Percentiles rank a stretch among this genome's conserved stretches.
These are phyloP conservation scores for Axea sp. DNA, from an alignment of 2,888 invertebrate species.

Conservation along the genomic window DNA sequence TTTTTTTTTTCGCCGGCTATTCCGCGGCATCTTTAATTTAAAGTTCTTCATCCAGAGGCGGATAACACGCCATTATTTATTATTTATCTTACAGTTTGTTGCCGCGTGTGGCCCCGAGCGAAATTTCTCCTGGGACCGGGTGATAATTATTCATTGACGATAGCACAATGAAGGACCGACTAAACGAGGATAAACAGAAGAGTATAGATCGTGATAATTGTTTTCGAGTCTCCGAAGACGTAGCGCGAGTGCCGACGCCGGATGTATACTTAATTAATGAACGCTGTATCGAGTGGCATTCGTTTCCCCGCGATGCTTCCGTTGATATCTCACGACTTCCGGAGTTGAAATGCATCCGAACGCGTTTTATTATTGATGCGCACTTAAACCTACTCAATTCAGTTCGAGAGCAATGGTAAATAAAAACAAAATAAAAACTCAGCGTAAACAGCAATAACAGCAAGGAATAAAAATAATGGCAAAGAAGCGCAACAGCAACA, in stretches of 20 bases:
- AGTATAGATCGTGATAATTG: constrained; percentile 22
- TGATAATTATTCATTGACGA: constrained; percentile 42
- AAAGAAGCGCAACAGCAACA: too few relatives aligned
- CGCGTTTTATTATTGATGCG: background rate
- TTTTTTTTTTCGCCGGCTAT: too few relatives aligned
- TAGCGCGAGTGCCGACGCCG: constrained; percentile 1
- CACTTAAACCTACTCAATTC: background rate
- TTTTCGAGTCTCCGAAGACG: constrained; percentile 25
- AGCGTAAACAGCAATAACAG: too few relatives aligned
- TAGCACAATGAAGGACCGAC: constrained; percentile 21
- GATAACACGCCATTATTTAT: constrained; percentile 11
- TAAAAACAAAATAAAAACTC: background rate
- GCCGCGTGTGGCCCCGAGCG: constrained; percentile 3
- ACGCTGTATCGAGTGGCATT: constrained; percentile 3
- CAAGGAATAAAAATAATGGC: too few relatives aligned
- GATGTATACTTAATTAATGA: constrained; percentile 25
- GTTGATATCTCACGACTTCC: constrained; percentile 4
- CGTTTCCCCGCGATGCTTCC: constrained; percentile 4
- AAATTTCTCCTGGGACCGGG: constrained; percentile 28
- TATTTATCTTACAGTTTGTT: constrained; percentile 17
- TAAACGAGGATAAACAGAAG: constrained; percentile 31
- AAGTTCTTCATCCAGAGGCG: background rate
- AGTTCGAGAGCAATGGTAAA: background rate
- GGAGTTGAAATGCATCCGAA: background rate
- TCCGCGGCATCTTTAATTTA: too few relatives aligned